Evolutionary conservation across 2,113 vertebrate species (phyloP).

Genomic region (Catharus minimus): DNA sequence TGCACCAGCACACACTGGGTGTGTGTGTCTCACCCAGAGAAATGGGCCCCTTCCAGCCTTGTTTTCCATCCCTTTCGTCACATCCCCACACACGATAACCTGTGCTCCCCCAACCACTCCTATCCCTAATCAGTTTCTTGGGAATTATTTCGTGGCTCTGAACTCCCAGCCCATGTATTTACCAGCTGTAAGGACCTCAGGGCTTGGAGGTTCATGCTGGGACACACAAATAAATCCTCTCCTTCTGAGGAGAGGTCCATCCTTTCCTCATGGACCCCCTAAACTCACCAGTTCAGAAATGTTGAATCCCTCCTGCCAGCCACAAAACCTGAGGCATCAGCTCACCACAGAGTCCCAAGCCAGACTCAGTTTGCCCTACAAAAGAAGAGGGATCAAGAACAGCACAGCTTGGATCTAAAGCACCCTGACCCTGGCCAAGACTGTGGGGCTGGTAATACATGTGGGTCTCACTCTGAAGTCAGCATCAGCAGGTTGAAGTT

Average conservation of each 20-base stretch:
- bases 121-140: conserved; percentile 16
- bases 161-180: neutral
- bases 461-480: neutral
- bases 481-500: neutral
- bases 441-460: neutral
- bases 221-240: neutral
- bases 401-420: neutral
- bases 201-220: neutral
- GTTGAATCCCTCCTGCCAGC: neutral
- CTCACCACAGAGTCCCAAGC: neutral
- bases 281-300: neutral
- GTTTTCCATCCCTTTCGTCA: conserved; percentile 18
- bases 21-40: neutral
- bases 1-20: neutral
- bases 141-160: neutral
- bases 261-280: neutral
- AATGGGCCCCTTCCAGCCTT: conserved; percentile 12
- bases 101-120: conserved; percentile 22
- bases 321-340: neutral
- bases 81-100: neutral
- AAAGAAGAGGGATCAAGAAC: neutral
- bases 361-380: neutral
- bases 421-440: neutral
- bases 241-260: neutral
- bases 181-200: neutral